phyloP scores from a whole-genome alignment of 2,797 vertebrate species.

The Spizella passerina region DNA sequence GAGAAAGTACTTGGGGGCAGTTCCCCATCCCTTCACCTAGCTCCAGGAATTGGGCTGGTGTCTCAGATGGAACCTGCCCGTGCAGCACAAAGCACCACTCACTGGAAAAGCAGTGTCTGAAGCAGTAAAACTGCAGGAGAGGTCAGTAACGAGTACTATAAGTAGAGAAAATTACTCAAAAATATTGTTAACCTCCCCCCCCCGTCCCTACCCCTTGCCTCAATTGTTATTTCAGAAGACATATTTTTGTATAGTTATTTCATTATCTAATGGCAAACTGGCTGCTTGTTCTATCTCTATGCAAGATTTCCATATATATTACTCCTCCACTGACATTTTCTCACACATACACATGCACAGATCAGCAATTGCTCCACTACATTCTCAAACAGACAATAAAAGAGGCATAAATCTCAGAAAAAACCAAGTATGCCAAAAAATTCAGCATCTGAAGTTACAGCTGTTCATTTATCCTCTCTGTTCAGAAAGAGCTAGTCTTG shows the following conservation, averaged over 20 bases:
- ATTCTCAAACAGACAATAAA: neutral
- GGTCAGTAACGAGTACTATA: neutral
- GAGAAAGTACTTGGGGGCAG: neutral
- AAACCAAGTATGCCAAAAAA: neutral
- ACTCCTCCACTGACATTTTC: neutral
- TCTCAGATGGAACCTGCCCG: neutral
- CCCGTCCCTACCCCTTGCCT: neutral
- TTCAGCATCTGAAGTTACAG: slow-evolving; percentile 13
- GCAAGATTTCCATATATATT: neutral
- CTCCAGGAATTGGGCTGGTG: neutral
- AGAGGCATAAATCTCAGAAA: neutral
- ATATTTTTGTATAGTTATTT: neutral
- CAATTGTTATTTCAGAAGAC: neutral
- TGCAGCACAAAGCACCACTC: neutral
- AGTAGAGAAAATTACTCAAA: neutral
- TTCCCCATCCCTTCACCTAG: neutral
- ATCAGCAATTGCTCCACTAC: neutral
- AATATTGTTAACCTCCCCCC: neutral
- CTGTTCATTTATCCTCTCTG: neutral
- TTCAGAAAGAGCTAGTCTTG: neutral
- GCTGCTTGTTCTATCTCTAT: neutral
- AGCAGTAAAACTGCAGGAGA: neutral
- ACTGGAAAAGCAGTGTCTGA: neutral
- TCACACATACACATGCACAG: neutral
- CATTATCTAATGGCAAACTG: neutral